Evolutionary conservation across 2,888 invertebrate genomes (phyloP), one percentile per base, ranked within the genome.

Genomic region (Dioctria rufipes): DNA sequence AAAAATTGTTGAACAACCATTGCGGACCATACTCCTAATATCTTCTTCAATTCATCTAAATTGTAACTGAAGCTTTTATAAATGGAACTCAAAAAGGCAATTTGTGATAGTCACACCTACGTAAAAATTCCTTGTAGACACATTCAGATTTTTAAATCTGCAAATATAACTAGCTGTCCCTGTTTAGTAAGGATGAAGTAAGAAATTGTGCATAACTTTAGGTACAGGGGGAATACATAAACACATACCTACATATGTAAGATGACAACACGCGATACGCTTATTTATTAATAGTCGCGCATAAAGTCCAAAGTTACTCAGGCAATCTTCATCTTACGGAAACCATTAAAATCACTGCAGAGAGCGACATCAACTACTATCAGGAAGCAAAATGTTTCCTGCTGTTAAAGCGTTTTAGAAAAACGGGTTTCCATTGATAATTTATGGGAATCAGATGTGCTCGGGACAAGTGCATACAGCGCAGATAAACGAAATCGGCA

Each of bases 261-360:
- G 71, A 71, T 71, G 71, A 71, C 71, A 71, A 71, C 51, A 11
- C 54, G 39, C 42, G 71, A 71, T 71, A 71, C 51, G 54, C 71
- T 54, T 71, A 71, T 71, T 71, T 71, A 71, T 71, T 71, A 71
- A 39, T 54, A 71, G 71, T 39, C 51, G 11, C 9, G 40, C 51
- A 3, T 71, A 58, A 71, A 51, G 39, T 39, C 51, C 51, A 43
- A 25, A n/a, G 51, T 51, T 37, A 25, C 11, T 25, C 39, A 49
- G 54, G 39, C 51, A 11, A 71, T 46, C 40, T 25, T 39, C 6
- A 37, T 54, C 40, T 71, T 71, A 51, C 71, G 71, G 71, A 71
- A 71, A 71, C 71, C 71, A 71, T 71, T 71, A 71, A 71, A 71
- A 71, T 71, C 71, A 71, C 25, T 25, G 25, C 71, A 40, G 40